phyloP scores from a whole-genome alignment of 2,113 vertebrate genomes.

The Mesitornis unicolor region DNA sequence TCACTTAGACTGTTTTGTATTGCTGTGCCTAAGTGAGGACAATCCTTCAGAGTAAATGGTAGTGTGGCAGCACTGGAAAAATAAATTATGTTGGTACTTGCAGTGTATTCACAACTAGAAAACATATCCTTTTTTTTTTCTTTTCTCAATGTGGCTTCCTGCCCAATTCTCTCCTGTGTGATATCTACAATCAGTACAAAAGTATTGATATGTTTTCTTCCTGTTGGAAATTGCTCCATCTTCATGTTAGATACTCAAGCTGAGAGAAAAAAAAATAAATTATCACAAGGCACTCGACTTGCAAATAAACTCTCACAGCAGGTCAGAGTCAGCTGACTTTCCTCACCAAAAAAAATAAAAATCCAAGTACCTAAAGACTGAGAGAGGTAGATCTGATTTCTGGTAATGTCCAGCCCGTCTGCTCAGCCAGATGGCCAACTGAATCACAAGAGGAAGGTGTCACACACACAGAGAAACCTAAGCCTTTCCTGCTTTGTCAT shows the following conservation, averaged over 20 bases:
- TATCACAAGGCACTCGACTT: not conserved
- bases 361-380: not conserved
- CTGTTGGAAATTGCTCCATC: not conserved
- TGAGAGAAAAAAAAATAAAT: not conserved
- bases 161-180: not conserved
- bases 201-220: not conserved
- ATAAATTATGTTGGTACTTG: not conserved
- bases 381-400: not conserved
- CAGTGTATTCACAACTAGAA: not conserved
- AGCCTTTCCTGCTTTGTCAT: not conserved
- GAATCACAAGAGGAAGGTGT: slow-evolving; percentile 38
- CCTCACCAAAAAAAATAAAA: not conserved
- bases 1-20: not conserved
- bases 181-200: not conserved
- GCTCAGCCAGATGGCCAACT: not conserved
- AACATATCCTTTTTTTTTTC: not conserved
- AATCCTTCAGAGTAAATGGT: not conserved
- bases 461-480: not conserved
- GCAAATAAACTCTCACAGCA: not conserved
- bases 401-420: not conserved
- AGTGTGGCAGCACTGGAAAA: not conserved
- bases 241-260: not conserved
- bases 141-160: not conserved
- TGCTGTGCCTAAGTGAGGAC: not conserved
- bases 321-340: not conserved